These are phyloP conservation scores for Zaprionus ornatus DNA, from an alignment of 1,140 invertebrate genomes.

Conservation along the genomic window DNA sequence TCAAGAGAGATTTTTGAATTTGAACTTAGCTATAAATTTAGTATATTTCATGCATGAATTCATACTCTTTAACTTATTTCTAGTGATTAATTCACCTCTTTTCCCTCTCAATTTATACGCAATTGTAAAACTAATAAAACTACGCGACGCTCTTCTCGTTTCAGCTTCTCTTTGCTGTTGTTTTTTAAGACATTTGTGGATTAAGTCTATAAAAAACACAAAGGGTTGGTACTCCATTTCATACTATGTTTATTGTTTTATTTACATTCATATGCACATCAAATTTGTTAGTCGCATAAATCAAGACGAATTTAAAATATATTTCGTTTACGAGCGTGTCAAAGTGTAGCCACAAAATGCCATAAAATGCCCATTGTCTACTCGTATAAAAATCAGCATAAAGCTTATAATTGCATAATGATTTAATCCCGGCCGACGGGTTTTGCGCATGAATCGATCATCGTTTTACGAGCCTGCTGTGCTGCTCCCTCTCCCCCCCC, in stretches of 20 bases:
- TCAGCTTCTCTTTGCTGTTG: conserved; percentile 47
- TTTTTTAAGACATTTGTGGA: conserved; percentile 68
- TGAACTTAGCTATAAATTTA: background rate
- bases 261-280: conserved; percentile 56
- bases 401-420: conserved; percentile 73
- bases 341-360: conserved; percentile 20
- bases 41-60: background rate
- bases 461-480: conserved; percentile 36
- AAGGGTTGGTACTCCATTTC: conserved; percentile 66
- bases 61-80: no score
- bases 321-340: conserved; percentile 47
- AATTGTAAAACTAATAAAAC: conserved; percentile 27
- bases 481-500: background rate
- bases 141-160: conserved; percentile 50
- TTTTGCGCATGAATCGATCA: conserved; percentile 73
- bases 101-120: background rate
- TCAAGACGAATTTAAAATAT: conserved; percentile 61
- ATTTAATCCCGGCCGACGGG: conserved; percentile 63
- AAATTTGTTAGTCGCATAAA: conserved; percentile 56
- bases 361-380: conserved; percentile 60
- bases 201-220: conserved; percentile 70
- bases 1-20: background rate
- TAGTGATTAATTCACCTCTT: background rate
- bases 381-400: conserved; percentile 41
- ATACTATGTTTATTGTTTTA: conserved; percentile 54